Evolutionary conservation across 1,140 invertebrate species (phyloP).

Genomic region (Tetragonula clypearis): DNA sequence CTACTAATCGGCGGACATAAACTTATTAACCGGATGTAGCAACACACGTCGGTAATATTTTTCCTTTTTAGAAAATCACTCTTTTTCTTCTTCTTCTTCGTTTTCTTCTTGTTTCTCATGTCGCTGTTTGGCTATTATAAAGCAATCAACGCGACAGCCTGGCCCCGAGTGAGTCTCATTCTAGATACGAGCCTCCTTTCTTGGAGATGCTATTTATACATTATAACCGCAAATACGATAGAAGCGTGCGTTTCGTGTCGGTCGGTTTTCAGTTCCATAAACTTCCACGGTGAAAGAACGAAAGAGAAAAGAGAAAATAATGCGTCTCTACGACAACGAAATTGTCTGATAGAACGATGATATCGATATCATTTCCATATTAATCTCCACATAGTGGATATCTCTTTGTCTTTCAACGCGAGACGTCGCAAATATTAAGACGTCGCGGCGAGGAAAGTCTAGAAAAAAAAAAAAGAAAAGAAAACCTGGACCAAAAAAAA

Average conservation of each 20-base stretch:
- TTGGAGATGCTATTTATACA: slow-evolving; percentile 28
- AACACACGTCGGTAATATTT: slow-evolving; percentile 9
- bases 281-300: background rate
- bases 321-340: background rate
- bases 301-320: background rate
- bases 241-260: background rate
- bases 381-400: no score
- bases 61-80: slow-evolving; percentile 25
- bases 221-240: slow-evolving; percentile 27
- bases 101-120: background rate
- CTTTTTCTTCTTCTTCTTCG: background rate
- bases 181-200: slow-evolving; percentile 10
- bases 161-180: background rate
- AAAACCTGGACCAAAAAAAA: no score
- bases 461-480: no score
- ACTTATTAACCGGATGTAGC: slow-evolving; percentile 36
- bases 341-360: no score
- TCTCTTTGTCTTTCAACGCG: no score
- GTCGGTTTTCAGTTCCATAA: background rate
- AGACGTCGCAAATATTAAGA: no score
- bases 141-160: slow-evolving; percentile 23
- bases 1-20: slow-evolving; percentile 11
- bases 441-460: background rate
- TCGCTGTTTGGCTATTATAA: slow-evolving; percentile 42
- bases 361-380: no score